Evolutionary conservation across 2,113 vertebrate species (phyloP).

Genomic region (Gopherus evgoodei): DNA sequence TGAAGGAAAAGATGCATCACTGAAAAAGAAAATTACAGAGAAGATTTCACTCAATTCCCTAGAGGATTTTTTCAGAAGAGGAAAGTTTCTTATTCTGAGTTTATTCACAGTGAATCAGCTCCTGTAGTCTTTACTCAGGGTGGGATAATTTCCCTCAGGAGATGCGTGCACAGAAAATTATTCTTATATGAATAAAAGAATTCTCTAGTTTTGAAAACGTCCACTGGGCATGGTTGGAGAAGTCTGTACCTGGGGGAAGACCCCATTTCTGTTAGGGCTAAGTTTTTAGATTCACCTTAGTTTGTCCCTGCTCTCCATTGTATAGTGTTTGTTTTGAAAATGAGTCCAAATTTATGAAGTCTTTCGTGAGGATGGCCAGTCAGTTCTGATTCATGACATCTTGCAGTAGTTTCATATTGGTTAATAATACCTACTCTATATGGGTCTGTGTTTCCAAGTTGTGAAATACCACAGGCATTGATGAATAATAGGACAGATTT

Average conservation of each 20-base stretch:
- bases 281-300: conserved; percentile 39
- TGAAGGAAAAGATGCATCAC: background rate
- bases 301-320: conserved; percentile 34
- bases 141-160: background rate
- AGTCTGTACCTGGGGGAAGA: background rate
- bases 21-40: background rate
- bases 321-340: conserved; percentile 52
- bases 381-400: conserved; percentile 61
- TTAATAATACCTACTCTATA: background rate
- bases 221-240: background rate
- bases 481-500: background rate
- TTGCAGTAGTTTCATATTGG: conserved; percentile 33
- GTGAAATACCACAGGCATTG: conserved; percentile 10
- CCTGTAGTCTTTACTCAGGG: conserved; percentile 4
- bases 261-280: background rate
- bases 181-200: background rate
- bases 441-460: conserved; percentile 1
- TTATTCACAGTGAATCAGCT: conserved; percentile 10
- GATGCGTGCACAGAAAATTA: background rate
- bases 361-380: conserved; percentile 27
- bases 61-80: conserved; percentile 8
- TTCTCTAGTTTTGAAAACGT: background rate
- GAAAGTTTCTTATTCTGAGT: background rate
- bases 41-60: conserved; percentile 30
- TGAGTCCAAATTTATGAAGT: conserved; percentile 57